phyloP scores from a whole-genome alignment of 2,113 vertebrate genomes.

The Panurus biarmicus region DNA sequence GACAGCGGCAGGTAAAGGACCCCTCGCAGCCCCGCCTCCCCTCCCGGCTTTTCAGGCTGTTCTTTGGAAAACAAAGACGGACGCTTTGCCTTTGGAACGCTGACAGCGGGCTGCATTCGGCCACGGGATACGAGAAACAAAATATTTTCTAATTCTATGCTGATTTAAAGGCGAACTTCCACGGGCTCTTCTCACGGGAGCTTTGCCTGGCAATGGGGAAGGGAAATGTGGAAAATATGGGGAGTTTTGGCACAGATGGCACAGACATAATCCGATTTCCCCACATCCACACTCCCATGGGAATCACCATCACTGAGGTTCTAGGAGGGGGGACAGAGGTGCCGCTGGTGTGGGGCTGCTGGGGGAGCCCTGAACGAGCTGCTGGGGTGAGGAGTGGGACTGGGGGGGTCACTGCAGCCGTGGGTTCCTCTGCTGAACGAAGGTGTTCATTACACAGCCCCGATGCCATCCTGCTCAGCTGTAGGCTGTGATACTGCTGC shows the following conservation, averaged over 20 bases:
- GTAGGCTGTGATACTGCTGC: accelerated
- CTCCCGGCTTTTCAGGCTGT: neutral
- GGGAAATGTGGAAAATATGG: neutral
- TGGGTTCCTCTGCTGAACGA: neutral
- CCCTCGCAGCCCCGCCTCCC: neutral
- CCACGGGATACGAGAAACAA: neutral
- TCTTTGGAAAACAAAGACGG: neutral
- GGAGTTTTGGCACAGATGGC: neutral
- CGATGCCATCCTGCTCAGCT: accelerated
- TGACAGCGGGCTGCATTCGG: neutral
- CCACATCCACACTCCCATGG: accelerated
- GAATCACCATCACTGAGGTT: neutral
- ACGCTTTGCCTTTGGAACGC: neutral
- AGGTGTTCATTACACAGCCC: accelerated
- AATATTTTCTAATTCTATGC: neutral
- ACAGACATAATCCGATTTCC: accelerated
- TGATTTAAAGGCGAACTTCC: neutral
- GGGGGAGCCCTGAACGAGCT: neutral
- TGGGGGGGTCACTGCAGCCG: neutral
- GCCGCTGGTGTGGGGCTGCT: neutral
- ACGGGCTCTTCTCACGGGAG: neutral
- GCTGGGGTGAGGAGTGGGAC: neutral
- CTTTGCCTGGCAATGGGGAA: neutral
- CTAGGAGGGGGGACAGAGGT: neutral
- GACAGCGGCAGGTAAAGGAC: neutral